Evolutionary conservation across 1,140 invertebrate genomes (phyloP), one percentile per base, ranked within the genome.

Genomic region (Neotoxoptera formosana): DNA sequence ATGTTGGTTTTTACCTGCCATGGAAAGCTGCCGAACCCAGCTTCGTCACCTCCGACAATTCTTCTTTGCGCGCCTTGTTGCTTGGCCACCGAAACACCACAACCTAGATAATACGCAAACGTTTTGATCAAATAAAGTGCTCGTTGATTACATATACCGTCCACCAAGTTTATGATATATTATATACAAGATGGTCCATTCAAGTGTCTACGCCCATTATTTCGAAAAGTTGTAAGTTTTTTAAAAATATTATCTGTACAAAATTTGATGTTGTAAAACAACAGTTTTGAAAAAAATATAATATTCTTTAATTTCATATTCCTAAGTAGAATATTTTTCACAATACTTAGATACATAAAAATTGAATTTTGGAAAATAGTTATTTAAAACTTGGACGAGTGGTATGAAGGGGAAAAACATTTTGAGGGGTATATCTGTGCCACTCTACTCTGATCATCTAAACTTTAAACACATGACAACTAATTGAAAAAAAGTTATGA

Each of bases 1-100:
- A 23, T 84, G 83, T 84, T 41, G 25, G 48, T 87, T 47, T 87
- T 48, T 95, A 97, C 97, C 96, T 99, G 98, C 98, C 98, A 99
- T 51, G 98, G 98, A 95, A 99, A 99, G 93, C 97, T 98, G 84
- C 98, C 98, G 95, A 99, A 99, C 60, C 98, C 98, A 0, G 98
- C 98, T 95, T 99, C 98, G 94, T 98, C 98, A 1, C 98, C 98
- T 14, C 98, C 98, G 83, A 99, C 98, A 94, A 99, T 99, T 94
- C 98, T 96, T 48, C 98, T 96, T 94, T 98, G 98, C 6, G 98
- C 98, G 94, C 97, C 97, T 95, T 97, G 97, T 84, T 94, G 95
- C 94, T 98, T 98, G 93, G 96, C 96, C 48, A 97, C 96, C 45
- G 98, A 97, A 94, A 98, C 97, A 48, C 98, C 98, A 95, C 98